Percentiles rank a stretch among this genome's conserved stretches.
Evolutionary conservation across 2,888 invertebrate species (phyloP).

Genomic region (Linyphia triangularis): DNA sequence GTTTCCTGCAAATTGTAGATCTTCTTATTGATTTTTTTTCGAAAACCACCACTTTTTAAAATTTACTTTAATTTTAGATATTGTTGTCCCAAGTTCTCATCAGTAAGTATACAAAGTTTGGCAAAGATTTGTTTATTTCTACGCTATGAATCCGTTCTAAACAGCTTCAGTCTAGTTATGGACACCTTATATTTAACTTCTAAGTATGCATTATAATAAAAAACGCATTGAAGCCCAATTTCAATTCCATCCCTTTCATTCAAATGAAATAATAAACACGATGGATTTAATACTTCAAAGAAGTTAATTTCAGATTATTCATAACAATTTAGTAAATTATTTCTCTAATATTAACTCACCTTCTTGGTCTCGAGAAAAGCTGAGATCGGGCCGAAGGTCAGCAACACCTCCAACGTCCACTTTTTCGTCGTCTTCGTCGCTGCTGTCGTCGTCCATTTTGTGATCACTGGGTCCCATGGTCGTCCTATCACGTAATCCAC

Average conservation of each 20-base stretch:
- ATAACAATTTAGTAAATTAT: neutral
- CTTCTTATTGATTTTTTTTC: too few species aligned
- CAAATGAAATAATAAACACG: neutral
- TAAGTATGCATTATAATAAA: too few species aligned
- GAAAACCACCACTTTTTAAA: too few species aligned
- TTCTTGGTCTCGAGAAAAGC: conserved; percentile 63
- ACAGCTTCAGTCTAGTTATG: too few species aligned
- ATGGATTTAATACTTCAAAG: neutral
- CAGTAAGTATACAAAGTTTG: too few species aligned
- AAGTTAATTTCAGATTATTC: neutral
- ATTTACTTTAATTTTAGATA: too few species aligned
- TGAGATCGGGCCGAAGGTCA: conserved; percentile 59
- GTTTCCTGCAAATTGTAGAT: too few species aligned
- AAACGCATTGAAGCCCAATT: neutral
- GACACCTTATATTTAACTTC: too few species aligned
- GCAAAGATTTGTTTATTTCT: too few species aligned
- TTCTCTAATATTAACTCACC: conserved; percentile 17
- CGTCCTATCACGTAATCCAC: conserved; percentile 39
- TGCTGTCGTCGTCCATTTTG: conserved; percentile 84
- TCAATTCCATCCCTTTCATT: neutral
- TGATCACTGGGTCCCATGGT: conserved; percentile 19
- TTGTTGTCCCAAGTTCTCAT: too few species aligned
- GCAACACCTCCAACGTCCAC: conserved; percentile 76
- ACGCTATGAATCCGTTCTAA: too few species aligned
- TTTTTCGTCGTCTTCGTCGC: conserved; percentile 76